A percentile compares a stretch with the other conserved stretches of the same genome.
phyloP scores from a whole-genome alignment of 2,113 vertebrate genomes.

The Perognathus longimembris region DNA sequence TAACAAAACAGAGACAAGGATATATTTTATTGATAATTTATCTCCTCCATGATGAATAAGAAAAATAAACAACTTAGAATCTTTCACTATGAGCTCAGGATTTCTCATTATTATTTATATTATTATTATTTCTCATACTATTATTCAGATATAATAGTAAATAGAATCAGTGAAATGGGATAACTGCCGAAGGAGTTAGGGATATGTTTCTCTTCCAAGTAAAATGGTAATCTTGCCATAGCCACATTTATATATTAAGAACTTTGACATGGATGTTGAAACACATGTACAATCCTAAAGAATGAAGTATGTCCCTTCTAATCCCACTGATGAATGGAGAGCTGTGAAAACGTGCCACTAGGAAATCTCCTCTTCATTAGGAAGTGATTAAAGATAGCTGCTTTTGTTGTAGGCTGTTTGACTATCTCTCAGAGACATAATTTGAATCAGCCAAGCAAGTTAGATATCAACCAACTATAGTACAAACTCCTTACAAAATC shows the following conservation, averaged over 20 bases:
- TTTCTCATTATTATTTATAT: neutral
- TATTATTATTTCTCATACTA: neutral
- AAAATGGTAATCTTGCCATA: neutral
- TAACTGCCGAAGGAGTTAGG: neutral
- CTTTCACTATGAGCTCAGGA: neutral
- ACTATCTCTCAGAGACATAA: neutral
- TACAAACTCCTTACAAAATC: neutral
- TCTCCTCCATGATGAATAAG: neutral
- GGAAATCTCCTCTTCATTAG: neutral
- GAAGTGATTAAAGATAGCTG: neutral
- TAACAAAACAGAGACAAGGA: neutral
- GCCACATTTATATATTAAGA: neutral
- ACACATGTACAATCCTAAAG: neutral
- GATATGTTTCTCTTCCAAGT: neutral
- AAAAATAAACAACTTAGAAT: neutral
- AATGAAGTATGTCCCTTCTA: neutral
- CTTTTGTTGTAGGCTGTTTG: neutral
- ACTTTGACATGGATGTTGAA: neutral
- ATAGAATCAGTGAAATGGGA: neutral
- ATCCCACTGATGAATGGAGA: neutral
- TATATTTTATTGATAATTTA: neutral
- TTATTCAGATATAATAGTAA: neutral
- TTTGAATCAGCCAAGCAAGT: slow-evolving; percentile 10
- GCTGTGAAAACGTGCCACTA: neutral
- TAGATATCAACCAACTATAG: neutral